Base-by-base conservation (phyloP, 1,140 invertebrate species). In the Sycobia sp. region DNA sequence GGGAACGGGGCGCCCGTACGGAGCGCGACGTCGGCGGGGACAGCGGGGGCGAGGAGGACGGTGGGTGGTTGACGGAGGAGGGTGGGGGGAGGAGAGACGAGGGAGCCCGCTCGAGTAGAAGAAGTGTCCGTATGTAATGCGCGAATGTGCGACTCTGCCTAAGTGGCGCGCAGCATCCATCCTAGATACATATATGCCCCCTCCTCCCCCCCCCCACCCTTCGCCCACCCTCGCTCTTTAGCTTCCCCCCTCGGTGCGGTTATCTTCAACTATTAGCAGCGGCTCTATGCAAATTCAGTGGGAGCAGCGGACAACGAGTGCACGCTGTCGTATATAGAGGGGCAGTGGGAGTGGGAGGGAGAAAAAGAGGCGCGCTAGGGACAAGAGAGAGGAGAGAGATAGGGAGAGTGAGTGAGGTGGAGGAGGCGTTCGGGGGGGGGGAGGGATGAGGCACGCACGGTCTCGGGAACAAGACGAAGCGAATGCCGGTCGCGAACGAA, bases 221-320 rank as follows among this genome's bases (percentile, higher is more conserved):
- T n/a, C n/a, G n/a, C n/a, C n/a, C n/a, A n/a, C n/a, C n/a, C n/a
- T n/a, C n/a, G n/a, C n/a, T n/a, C n/a, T 10, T n/a, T 41, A 8
- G 7, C 32, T 29, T 34, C 34, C 59, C 20, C 32, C 29, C 8
- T 18, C 23, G 1, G 20, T 55, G 67, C 62, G 65, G 71, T 76
- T 78, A 78, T 80, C 76, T 73, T 58, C 41, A 71, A 72, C 78
- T 79, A 80, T 80, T 80, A 80, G 76, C 72, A 67, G 73, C 66
- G 68, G 66, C 73, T 73, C 70, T 74, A 80, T 78, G 76, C 73
- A 80, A 80, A 80, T 78, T 76, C 71, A 71, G 68, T 66, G 70
- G 74, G 72, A 61, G 69, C 67, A 73, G 67, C 69, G 66, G 63
- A 60, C 56, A 59, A 59, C 55, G 55, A 46, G 41, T 43, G 41